Base-by-base conservation (phyloP, 1,140 invertebrate genomes). In the Bombus superbus region DNA sequence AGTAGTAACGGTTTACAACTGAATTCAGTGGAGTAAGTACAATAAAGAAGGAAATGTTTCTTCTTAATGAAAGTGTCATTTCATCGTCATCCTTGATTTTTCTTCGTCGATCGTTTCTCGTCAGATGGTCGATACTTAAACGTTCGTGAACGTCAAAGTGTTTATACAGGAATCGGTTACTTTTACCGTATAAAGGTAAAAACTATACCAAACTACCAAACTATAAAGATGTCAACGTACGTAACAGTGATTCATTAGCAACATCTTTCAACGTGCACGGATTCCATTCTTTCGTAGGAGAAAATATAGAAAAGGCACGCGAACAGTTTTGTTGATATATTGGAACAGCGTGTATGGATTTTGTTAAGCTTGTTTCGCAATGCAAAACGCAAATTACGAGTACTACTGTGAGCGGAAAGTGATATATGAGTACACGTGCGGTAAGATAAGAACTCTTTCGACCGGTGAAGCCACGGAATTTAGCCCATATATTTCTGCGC, bases 381-480 rank as follows among this genome's bases (percentile, higher is more conserved):
- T 64, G 75, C 75, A 66, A 64, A 78, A 78, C n/a, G 40, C 59
- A 59, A 66, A 32, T 32, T 11, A 40, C 35, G 11, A 57, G 40
- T 40, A 40, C 53, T 62, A n/a, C n/a, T 18, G n/a, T 8, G 40
- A 18, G 71, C 71, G 57, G 10, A 35, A 64, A 64, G 40, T 64
- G 75, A 78, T 62, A 77, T 64, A 77, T 10, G 75, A 64, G 75
- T 77, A 78, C 59, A 78, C n/a, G 59, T 22, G 40, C 75, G 3
- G 75, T 64, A 42, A 78, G 75, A 78, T 78, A 78, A 78, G 75
- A 64, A 78, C 75, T 78, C 57, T 78, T 78, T 66, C 57, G 57
- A 62, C 35, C 38, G 35, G 59, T 5, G 59, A 64, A 42, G 57
- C 75, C 59, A 32, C 38, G 57, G 32, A 78, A 78, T 78, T 62